A percentile compares a stretch with the other conserved stretches of the same genome.
Conservation (phyloP, 2,797 vertebrate species). For the Erpetoichthys calabaricus region DNA sequence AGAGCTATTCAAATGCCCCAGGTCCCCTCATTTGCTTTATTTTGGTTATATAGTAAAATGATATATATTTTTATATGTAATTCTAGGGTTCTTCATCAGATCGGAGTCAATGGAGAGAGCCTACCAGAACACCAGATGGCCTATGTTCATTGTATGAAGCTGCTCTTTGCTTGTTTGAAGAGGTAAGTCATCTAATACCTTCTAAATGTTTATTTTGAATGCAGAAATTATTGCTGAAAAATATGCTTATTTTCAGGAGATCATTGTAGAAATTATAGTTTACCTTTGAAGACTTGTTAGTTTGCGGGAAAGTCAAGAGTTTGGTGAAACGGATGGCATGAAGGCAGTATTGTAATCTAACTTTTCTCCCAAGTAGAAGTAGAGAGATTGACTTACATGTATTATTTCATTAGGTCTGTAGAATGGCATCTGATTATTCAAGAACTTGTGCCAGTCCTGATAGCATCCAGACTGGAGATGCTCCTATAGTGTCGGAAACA, state of each 20-base stretch:
- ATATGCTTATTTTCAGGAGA: no score
- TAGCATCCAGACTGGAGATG: slow-evolving; percentile 82
- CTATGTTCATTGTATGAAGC: slow-evolving; percentile 90
- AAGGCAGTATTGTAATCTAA: no score
- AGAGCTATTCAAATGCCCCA: no score
- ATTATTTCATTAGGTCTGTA: slow-evolving; percentile 60
- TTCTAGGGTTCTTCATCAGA: slow-evolving; percentile 84
- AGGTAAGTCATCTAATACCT: slow-evolving; percentile 45
- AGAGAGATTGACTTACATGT: no score
- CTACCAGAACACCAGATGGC: slow-evolving; percentile 73
- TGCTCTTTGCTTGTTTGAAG: slow-evolving; percentile 83
- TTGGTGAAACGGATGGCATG: no score
- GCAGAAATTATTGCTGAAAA: no score
- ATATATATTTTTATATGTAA: not conserved
- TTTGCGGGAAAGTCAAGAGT: no score
- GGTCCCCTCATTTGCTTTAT: not conserved
- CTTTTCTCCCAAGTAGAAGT: no score
- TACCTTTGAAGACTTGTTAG: no score
- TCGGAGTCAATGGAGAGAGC: slow-evolving; percentile 90
- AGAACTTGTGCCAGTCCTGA: slow-evolving; percentile 92
- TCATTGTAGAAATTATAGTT: no score
- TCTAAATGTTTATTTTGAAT: not conserved
- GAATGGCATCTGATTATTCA: slow-evolving; percentile 96
- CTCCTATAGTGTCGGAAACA: slow-evolving; percentile 79
- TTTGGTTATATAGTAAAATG: not conserved